These are phyloP conservation scores for Cremastinae sp. DNA, from an alignment of 2,888 invertebrate species.

Conservation along the genomic window DNA sequence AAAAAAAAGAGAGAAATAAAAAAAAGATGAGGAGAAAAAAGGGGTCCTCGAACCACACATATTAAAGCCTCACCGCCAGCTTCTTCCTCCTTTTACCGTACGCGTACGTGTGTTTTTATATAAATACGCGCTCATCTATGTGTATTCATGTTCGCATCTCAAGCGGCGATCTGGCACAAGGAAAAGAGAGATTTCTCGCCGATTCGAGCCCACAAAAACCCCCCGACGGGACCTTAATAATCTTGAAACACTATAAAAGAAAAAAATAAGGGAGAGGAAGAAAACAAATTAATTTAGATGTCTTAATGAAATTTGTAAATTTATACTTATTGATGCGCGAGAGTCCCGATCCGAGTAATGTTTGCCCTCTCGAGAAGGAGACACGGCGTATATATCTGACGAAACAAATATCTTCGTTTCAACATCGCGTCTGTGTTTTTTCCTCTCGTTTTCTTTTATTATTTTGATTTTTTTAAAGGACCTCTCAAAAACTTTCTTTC, in stretches of 20 bases:
- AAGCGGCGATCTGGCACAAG: slow-evolving; percentile 52
- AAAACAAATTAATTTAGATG: slow-evolving; percentile 58
- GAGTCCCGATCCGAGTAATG: slow-evolving; percentile 23
- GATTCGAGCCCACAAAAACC: slow-evolving; percentile 39
- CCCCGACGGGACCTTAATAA: slow-evolving; percentile 40
- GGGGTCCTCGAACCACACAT: slow-evolving; percentile 59
- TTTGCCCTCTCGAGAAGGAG: slow-evolving; percentile 27
- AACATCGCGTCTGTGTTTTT: too few species aligned
- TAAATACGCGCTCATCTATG: slow-evolving; percentile 17
- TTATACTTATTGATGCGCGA: slow-evolving; percentile 32
- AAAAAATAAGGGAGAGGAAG: slow-evolving; percentile 12
- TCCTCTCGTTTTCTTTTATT: too few species aligned
- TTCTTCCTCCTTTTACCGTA: slow-evolving; percentile 32
- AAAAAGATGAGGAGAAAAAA: slow-evolving; percentile 34
- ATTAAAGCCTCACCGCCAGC: slow-evolving; percentile 46
- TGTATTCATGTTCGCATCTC: slow-evolving; percentile 50
- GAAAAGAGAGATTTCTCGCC: slow-evolving; percentile 57
- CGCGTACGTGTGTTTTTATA: slow-evolving; percentile 5
- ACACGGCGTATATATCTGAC: background rate
- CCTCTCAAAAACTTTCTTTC: slow-evolving; percentile 28
- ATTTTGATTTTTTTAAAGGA: background rate
- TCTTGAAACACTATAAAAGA: slow-evolving; percentile 28
- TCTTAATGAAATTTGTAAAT: slow-evolving; percentile 53
- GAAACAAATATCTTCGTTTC: background rate
- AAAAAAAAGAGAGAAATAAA: too few species aligned